A percentile compares a stretch with the other conserved stretches of the same genome.
These are phyloP conservation scores for Pao palembangensis DNA, from an alignment of 2,113 vertebrate genomes.

Conservation along the genomic window DNA sequence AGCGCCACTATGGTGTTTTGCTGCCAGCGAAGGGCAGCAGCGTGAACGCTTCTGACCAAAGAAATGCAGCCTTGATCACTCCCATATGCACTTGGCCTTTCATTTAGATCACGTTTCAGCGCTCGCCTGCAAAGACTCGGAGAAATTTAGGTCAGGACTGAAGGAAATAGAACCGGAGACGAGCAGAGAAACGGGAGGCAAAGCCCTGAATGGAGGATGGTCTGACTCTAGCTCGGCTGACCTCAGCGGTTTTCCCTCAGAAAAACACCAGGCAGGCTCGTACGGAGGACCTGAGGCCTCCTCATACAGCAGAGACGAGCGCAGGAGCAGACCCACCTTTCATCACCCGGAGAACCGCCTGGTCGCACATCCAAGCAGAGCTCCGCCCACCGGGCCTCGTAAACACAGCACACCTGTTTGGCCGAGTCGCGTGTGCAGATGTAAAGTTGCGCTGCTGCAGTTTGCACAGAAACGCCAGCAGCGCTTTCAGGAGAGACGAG, in stretches of 20 bases:
- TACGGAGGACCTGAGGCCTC: slow-evolving; percentile 28
- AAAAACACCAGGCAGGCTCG: slow-evolving; percentile 49
- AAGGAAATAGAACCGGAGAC: slow-evolving; percentile 55
- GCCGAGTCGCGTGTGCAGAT: too few relatives aligned
- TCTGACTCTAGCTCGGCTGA: slow-evolving; percentile 46
- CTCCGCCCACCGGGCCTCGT: slow-evolving; percentile 15
- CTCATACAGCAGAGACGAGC: slow-evolving; percentile 40
- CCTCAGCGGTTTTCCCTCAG: slow-evolving; percentile 41
- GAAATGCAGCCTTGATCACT: slow-evolving; percentile 75
- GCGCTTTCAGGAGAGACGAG: slow-evolving; percentile 11
- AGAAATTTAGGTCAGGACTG: slow-evolving; percentile 64
- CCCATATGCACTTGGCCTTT: slow-evolving; percentile 74
- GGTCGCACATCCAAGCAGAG: slow-evolving; percentile 11
- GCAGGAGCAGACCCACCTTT: slow-evolving; percentile 35
- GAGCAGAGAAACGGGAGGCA: slow-evolving; percentile 51
- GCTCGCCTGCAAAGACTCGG: slow-evolving; percentile 48
- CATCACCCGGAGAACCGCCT: slow-evolving; percentile 51
- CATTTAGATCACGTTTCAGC: slow-evolving; percentile 71
- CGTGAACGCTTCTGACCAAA: slow-evolving; percentile 74
- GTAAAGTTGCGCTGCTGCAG: too few relatives aligned
- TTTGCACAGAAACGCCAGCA: slow-evolving; percentile 4
- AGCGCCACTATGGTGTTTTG: slow-evolving; percentile 61
- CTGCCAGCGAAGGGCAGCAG: slow-evolving; percentile 75
- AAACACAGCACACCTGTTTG: not conserved
- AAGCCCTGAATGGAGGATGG: slow-evolving; percentile 62